Conservation (phyloP, 1,140 invertebrate species). For the Hyles vespertilio region DNA sequence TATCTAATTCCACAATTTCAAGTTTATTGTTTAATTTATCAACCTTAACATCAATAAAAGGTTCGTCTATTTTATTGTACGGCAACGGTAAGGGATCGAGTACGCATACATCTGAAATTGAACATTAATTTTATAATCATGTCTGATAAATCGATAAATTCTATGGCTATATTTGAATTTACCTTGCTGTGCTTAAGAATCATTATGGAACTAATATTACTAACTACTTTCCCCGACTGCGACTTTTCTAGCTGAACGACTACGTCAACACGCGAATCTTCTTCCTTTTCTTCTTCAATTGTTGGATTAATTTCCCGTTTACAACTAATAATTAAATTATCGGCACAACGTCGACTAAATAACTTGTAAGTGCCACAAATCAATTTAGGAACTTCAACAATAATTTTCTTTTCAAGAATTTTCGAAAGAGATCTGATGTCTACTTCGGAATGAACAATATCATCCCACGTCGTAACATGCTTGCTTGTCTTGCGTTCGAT, state of each 20-base stretch:
- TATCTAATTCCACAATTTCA: constrained; percentile 10
- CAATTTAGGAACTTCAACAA: constrained; percentile 53
- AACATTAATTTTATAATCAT: background rate
- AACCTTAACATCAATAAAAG: constrained; percentile 1
- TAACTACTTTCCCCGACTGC: constrained; percentile 35
- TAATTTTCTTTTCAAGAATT: constrained; percentile 57
- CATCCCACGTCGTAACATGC: constrained; percentile 40
- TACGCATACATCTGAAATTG: constrained; percentile 10
- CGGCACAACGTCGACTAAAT: constrained; percentile 36
- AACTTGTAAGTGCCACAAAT: constrained; percentile 47
- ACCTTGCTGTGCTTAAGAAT: constrained; percentile 31
- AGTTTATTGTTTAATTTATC: constrained; percentile 2
- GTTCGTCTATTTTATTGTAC: constrained; percentile 14
- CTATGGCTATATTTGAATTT: constrained; percentile 1
- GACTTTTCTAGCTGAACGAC: constrained; percentile 42
- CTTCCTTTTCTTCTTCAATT: constrained; percentile 8
- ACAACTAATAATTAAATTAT: constrained; percentile 50
- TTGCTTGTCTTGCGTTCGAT: constrained; percentile 32
- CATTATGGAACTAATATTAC: constrained; percentile 47
- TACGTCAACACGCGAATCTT: constrained; percentile 38
- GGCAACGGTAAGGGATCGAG: background rate
- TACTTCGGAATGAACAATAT: constrained; percentile 55
- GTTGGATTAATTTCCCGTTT: constrained; percentile 30
- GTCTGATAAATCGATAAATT: background rate
- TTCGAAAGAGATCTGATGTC: constrained; percentile 53